Percentiles rank a stretch among this genome's conserved stretches.
phyloP scores from a whole-genome alignment of 2,113 vertebrate species.

The Thryonomys swinderianus region DNA sequence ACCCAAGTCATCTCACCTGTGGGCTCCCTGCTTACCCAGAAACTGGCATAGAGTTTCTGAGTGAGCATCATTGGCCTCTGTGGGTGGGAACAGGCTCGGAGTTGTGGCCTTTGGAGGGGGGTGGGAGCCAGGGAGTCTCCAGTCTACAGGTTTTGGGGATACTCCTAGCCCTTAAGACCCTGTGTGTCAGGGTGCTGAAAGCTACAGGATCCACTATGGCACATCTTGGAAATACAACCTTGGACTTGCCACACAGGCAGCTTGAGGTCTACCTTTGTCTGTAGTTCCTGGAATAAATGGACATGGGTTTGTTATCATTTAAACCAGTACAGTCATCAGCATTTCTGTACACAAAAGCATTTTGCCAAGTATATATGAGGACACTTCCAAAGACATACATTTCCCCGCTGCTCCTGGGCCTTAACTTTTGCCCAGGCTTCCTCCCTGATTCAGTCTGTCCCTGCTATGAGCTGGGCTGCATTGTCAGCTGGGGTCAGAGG shows the following conservation, averaged over 20 bases:
- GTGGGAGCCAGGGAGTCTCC: background rate
- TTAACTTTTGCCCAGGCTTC: background rate
- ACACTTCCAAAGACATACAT: background rate
- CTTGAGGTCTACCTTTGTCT: background rate
- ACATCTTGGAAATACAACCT: background rate
- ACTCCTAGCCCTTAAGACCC: background rate
- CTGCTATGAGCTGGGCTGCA: background rate
- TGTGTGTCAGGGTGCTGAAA: background rate
- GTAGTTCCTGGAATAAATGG: background rate
- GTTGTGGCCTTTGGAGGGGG: fast-evolving
- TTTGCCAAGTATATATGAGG: background rate
- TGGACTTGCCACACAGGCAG: background rate
- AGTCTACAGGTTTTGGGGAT: background rate
- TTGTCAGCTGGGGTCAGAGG: background rate
- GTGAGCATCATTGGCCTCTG: background rate
- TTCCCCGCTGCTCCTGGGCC: background rate
- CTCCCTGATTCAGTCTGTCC: background rate
- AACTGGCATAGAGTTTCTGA: background rate
- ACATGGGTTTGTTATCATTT: background rate
- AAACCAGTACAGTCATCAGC: background rate
- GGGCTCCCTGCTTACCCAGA: background rate
- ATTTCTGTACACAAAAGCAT: background rate
- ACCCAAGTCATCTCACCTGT: background rate
- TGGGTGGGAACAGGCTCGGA: background rate
- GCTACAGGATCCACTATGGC: background rate